phyloP scores from a whole-genome alignment of 2,888 invertebrate genomes.

The Rosalia funebris region DNA sequence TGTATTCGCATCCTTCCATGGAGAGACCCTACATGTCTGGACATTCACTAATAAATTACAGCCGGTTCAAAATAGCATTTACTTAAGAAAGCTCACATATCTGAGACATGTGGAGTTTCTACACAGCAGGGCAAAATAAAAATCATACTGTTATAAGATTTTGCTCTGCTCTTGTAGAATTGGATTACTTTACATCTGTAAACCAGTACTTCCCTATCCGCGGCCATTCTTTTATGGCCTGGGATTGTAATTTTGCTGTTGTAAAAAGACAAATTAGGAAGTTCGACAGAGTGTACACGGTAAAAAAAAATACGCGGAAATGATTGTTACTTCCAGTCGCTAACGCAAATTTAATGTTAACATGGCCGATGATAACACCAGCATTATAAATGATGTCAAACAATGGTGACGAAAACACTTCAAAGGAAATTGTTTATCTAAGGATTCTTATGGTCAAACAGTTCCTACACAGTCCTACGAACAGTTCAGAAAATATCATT shows the following conservation, averaged over 20 bases:
- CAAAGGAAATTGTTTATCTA: background rate
- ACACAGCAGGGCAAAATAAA: background rate
- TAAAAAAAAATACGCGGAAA: background rate
- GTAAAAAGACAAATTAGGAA: background rate
- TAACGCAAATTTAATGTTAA: background rate
- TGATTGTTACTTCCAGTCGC: background rate
- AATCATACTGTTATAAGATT: background rate
- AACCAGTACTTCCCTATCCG: background rate
- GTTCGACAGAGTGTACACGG: no score
- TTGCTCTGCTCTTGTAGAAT: background rate
- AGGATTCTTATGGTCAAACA: background rate
- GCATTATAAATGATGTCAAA: background rate
- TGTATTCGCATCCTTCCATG: no score
- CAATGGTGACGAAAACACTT: background rate
- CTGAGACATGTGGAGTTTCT: no score
- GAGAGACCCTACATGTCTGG: no score
- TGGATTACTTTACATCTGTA: background rate
- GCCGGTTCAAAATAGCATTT: no score
- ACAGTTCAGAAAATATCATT: background rate
- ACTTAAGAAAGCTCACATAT: no score
- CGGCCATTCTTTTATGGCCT: background rate
- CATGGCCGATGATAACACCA: background rate
- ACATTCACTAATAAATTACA: no score
- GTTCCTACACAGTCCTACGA: background rate
- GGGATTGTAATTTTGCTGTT: background rate